Percentiles rank a stretch among this genome's conserved stretches.
Evolutionary conservation across 30 jellyfish, hydroid and myxozoan genomes (phyloP).

Genomic region (Cassiopea andromeda): DNA sequence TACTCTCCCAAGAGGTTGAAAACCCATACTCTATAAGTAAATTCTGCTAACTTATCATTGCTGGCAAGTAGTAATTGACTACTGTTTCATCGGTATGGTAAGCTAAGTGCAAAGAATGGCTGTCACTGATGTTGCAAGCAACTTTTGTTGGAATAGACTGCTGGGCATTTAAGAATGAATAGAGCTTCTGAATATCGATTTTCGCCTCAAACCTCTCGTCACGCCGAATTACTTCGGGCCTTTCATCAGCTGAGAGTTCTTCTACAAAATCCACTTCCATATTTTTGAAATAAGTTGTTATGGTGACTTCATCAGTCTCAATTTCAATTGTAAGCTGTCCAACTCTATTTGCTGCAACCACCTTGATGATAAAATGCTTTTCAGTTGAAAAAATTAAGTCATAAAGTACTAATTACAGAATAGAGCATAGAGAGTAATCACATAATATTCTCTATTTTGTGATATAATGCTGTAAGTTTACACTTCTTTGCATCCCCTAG

Average conservation of each 20-base stretch:
- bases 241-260: conserved; percentile 30
- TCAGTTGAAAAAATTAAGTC: neutral
- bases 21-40: neutral
- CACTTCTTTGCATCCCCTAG: too few species aligned
- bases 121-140: conserved; percentile 76
- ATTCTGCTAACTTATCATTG: conserved; percentile 38
- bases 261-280: conserved; percentile 55
- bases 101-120: conserved; percentile 75
- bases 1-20: neutral
- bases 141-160: conserved; percentile 64
- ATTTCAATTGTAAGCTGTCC: conserved; percentile 78
- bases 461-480: too few species aligned
- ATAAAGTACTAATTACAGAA: too few species aligned
- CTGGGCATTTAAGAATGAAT: conserved; percentile 85
- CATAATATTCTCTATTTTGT: too few species aligned
- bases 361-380: conserved; percentile 45
- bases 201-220: conserved; percentile 83
- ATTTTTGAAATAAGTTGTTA: conserved; percentile 78
- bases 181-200: conserved; percentile 77
- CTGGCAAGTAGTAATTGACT: conserved; percentile 75
- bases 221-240: conserved; percentile 40
- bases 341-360: conserved; percentile 71
- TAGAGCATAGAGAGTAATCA: too few species aligned
- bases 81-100: conserved; percentile 74
- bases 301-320: conserved; percentile 91